Evolutionary conservation across 2,888 invertebrate species (phyloP).

Genomic region (Anticlea derivata): DNA sequence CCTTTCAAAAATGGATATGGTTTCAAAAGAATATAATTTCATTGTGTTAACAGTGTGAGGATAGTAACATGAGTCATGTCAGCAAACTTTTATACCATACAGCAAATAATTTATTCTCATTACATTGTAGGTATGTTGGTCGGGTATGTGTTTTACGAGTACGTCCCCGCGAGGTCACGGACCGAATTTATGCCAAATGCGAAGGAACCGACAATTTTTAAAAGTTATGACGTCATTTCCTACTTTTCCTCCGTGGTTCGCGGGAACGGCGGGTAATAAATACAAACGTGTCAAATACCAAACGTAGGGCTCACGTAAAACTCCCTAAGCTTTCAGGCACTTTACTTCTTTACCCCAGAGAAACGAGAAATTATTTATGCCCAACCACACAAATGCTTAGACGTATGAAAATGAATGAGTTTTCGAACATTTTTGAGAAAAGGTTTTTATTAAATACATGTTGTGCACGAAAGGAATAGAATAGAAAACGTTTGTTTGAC

Average conservation of each 20-base stretch:
- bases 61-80: not conserved
- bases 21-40: no score
- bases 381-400: not conserved
- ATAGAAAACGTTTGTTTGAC: no score
- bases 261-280: constrained; percentile 15
- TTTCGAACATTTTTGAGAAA: no score
- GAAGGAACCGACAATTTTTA: constrained; percentile 45
- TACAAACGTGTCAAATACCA: constrained; percentile 24
- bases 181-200: constrained; percentile 46
- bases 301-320: constrained; percentile 5
- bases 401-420: no score
- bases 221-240: constrained; percentile 49
- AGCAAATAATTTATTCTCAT: not conserved
- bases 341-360: not conserved
- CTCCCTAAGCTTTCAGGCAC: not conserved
- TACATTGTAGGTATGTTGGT: not conserved
- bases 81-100: no score
- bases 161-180: constrained; percentile 43
- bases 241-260: constrained; percentile 9
- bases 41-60: no score
- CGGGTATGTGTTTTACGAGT: constrained; percentile 3
- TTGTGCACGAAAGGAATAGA: no score
- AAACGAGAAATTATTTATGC: not conserved
- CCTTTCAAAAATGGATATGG: no score
- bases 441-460: no score